Base-by-base conservation (phyloP, 2,797 vertebrate genomes). In the Sebastes glaucus region DNA sequence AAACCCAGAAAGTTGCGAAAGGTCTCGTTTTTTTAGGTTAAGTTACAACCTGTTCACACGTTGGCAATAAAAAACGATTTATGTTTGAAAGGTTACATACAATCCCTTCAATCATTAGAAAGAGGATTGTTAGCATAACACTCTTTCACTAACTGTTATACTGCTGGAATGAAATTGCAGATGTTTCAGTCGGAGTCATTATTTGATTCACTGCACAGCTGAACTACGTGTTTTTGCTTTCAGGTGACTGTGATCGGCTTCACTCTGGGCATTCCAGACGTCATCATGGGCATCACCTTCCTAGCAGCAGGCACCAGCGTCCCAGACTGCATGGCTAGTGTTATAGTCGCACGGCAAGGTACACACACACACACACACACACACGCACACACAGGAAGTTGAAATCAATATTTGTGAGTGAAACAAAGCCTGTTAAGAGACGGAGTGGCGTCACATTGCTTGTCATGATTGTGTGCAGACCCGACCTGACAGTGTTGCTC, bases 211-310 rank as follows among this genome's bases (percentile, higher is more conserved):
- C 38, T 42, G 38, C 16, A 46, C 42, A 18, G 42, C 42, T 46
- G 42, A 42, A 20, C 49, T 22, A 22, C 52, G 20, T 52, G 22
- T 69, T 16, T 69, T 16, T 86, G 71, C 18, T 92, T 84, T 53
- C 81, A 99, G 98, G 98, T 99, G 89, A 99, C 98, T 0, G 97
- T 99, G 85, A 97, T 99, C 46, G 98, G 98, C 25, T 99, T 97
- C 89, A 99, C 98, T 0, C 93, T 99, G 67, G 98, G 98, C 68
- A 98, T 99, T 89, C 98, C 98, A 32, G 98, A 99, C 0, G 98
- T 99, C 83, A 99, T 99, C 92, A 99, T 99, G 98, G 98, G 98
- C 55, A 99, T 99, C 91, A 99, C 98, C 13, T 99, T 99, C 92
- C 89, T 99, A 63, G 98, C 98, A 60, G 98, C 98, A 2, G 98